Evolutionary conservation across 2,113 vertebrate species (phyloP), one percentile per base, ranked within the genome.

Genomic region (Pelmatolapia mariae): DNA sequence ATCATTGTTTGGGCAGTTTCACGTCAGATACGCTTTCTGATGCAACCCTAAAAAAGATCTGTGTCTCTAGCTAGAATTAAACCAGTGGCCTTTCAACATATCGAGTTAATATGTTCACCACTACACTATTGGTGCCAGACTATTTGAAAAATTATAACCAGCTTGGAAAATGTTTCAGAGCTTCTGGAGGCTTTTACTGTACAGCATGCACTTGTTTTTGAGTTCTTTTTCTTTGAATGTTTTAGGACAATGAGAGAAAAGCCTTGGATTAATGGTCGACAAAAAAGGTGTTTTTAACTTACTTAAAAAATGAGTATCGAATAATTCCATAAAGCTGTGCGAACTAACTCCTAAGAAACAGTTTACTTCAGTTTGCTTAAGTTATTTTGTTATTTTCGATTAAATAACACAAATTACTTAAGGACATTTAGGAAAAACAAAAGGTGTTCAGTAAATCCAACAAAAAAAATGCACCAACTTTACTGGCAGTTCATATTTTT

Each of bases 291-390:
- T 38, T 66, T 66, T 38, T 66, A 63, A 36, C 31, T 63, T 12
- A 3, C 29, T 63, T n/a, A 1, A 33, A 63, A 63, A 36, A 63
- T 2, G 0, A 0, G 31, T 36, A n/a, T 63, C 6, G 0, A 63
- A 36, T 0, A 10, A 63, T 63, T 63, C 6, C 59, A 40, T 11
- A 12, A 11, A 66, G 31, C 18, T 36, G 31, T 66, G 61, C 36
- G 31, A 66, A 66, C 18, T n/a, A 63, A 61, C 29, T 33, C 16
- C 16, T 33, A 19, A 61, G 29, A 63, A 33, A 63, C 33, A 2
- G 29, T 63, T 7, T 63, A 63, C 5, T 19, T 3, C 18, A 13
- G 33, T n/a, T 66, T 66, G 33, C 4, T 63, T 8, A n/a, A 5
- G 59, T 36, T 63, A 66, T 2, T 38, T 66, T 5, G 31, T 63